Evolutionary conservation across 2,888 invertebrate species (phyloP).

Genomic region (Aspidiotus destructor): DNA sequence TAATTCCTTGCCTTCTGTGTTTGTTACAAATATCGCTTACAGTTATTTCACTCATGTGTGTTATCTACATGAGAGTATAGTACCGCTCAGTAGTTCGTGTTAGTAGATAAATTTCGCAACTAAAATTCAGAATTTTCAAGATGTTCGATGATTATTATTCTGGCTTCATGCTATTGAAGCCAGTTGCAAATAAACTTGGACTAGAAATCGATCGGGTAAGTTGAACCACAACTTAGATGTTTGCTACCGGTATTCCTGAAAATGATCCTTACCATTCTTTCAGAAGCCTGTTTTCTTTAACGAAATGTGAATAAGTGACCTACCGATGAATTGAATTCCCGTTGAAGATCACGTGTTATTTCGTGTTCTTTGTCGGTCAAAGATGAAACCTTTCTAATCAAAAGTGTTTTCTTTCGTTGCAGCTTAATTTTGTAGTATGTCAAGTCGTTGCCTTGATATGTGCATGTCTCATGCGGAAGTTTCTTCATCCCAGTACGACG

Average conservation of each 20-base stretch:
- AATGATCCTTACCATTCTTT: no score
- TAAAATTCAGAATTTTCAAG: not conserved
- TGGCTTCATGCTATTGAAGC: slow-evolving; percentile 26
- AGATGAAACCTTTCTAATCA: no score
- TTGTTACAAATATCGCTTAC: no score
- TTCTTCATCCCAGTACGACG: slow-evolving; percentile 60
- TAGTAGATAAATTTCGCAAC: not conserved
- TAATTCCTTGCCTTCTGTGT: no score
- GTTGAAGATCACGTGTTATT: no score
- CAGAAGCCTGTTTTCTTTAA: no score
- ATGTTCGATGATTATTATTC: slow-evolving; percentile 28
- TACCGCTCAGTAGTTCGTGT: not conserved
- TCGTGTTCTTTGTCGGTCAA: no score
- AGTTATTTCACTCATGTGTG: no score
- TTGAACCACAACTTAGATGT: not conserved
- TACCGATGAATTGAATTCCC: no score
- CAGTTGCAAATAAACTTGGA: slow-evolving; percentile 55
- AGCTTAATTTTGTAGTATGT: slow-evolving; percentile 78
- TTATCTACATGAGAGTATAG: no score
- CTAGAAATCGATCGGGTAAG: slow-evolving; percentile 72
- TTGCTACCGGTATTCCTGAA: no score
- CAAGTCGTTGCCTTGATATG: slow-evolving; percentile 70
- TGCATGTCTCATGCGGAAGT: slow-evolving; percentile 67
- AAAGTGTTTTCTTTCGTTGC: slow-evolving; percentile 41
- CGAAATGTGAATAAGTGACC: no score